Base-by-base conservation (phyloP, 2,797 vertebrate species). In the Chaenodraco wilsoni region DNA sequence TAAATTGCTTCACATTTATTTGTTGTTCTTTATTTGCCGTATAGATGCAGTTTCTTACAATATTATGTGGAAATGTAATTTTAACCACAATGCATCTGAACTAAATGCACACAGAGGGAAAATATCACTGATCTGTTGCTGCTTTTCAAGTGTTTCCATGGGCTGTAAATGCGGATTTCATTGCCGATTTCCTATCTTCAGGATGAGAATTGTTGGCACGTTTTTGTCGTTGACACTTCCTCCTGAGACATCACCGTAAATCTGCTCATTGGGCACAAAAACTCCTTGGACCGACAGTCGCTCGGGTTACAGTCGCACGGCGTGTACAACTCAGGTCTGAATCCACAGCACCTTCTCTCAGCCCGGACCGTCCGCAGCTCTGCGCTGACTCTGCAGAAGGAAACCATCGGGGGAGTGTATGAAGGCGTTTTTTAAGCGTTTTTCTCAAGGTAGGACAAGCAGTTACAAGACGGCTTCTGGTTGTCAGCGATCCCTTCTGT, bases 371-470 rank as follows among this genome's bases (percentile, higher is more conserved):
- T 84, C 85, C 82, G 82, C 86, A 83, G 86, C 87, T 81, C 88
- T 68, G 84, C 87, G 90, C 91, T 93, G 87, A 91, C 89, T 93
- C 89, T 69, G 92, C 91, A 92, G 65, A 82, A 90, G 88, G 85
- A 88, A 91, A 76, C 37, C 89, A 88, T 67, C 88, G 87, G 88
- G 89, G 89, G 89, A 89, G 91, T 76, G 85, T 60, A 68, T 63
- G 81, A 79, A 87, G 85, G 82, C 84, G 87, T 52, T 80, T 86
- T 84, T 84, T 82, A 37, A 37, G 33, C 65, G 55, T 65, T 84
- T 82, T 79, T 72, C 77, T 82, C 79, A 85, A 89, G 87, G 84
- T 88, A 90, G 80, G 78, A 91, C 84, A 88, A 72, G 79, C 79
- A 78, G 82, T 73, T 83, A 82, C 85, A 84, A 85, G 78, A 72